Percentiles rank a stretch among this genome's conserved stretches.
phyloP scores from a whole-genome alignment of 2,797 vertebrate genomes.

The Urosaurus nigricauda region DNA sequence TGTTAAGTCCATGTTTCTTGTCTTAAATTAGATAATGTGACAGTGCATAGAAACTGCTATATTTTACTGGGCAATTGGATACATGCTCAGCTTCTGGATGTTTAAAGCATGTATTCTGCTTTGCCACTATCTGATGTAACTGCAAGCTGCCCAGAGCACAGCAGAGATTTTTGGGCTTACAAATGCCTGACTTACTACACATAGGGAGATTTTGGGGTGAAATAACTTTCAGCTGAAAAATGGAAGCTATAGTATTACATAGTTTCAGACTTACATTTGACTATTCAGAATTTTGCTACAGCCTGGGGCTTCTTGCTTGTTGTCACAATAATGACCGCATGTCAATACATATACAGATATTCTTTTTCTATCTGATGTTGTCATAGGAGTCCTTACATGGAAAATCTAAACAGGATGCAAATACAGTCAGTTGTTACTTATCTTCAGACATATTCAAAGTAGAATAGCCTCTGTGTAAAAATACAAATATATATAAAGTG shows the following conservation, averaged over 20 bases:
- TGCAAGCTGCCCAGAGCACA: background rate
- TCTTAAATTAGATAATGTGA: background rate
- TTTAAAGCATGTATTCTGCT: background rate
- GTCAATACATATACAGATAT: rapidly evolving
- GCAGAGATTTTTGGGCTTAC: background rate
- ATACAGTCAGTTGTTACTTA: slow-evolving; percentile 3
- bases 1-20: background rate
- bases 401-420: slow-evolving; percentile 20
- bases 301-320: background rate
- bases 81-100: background rate
- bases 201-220: background rate
- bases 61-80: background rate
- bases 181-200: background rate
- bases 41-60: background rate
- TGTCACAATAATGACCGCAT: rapidly evolving
- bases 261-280: background rate
- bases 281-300: background rate
- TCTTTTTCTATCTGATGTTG: background rate
- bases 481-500: slow-evolving; percentile 47
- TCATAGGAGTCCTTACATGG: slow-evolving; percentile 16
- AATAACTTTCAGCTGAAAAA: background rate
- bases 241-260: background rate
- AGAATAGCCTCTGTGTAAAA: slow-evolving; percentile 42
- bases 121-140: background rate
- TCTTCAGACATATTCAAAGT: background rate